phyloP scores from a whole-genome alignment of 1,140 invertebrate species.

The Brachionus paranguensis region DNA sequence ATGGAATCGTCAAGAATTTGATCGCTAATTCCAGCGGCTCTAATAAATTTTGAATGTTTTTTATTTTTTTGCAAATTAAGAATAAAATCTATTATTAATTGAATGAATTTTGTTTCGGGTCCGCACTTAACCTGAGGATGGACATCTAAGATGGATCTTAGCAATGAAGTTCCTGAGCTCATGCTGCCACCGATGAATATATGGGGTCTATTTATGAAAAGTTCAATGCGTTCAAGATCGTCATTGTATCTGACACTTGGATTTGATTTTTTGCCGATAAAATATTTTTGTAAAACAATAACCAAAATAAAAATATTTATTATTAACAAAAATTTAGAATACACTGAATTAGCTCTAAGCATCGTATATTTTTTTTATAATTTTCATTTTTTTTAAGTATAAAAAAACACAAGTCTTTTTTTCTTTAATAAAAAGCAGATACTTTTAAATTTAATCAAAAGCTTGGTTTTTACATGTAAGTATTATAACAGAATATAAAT shows the following conservation, averaged over 20 bases:
- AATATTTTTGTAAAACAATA: not conserved
- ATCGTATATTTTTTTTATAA: too few species aligned
- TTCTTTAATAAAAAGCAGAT: too few species aligned
- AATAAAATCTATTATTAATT: constrained; percentile 64
- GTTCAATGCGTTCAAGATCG: not conserved
- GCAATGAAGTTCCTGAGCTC: constrained; percentile 87
- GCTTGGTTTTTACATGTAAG: too few species aligned
- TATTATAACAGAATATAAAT: too few species aligned
- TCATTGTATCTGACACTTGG: not conserved
- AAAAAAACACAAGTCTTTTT: too few species aligned
- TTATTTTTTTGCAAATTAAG: constrained; percentile 71
- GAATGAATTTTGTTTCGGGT: constrained; percentile 82
- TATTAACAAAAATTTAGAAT: too few species aligned
- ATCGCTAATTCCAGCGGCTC: constrained; percentile 46
- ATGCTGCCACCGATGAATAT: constrained; percentile 90
- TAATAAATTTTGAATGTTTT: constrained; percentile 83
- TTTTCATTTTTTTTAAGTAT: too few species aligned
- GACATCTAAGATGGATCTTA: constrained; percentile 94
- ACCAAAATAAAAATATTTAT: not conserved
- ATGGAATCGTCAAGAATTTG: constrained; percentile 48
- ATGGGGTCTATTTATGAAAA: not conserved
- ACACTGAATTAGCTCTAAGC: too few species aligned
- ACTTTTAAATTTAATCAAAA: too few species aligned
- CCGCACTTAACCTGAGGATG: constrained; percentile 96
- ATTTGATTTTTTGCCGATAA: not conserved